Conservation (phyloP, 2,113 vertebrate species). For the Phylloscopus trochiloides region DNA sequence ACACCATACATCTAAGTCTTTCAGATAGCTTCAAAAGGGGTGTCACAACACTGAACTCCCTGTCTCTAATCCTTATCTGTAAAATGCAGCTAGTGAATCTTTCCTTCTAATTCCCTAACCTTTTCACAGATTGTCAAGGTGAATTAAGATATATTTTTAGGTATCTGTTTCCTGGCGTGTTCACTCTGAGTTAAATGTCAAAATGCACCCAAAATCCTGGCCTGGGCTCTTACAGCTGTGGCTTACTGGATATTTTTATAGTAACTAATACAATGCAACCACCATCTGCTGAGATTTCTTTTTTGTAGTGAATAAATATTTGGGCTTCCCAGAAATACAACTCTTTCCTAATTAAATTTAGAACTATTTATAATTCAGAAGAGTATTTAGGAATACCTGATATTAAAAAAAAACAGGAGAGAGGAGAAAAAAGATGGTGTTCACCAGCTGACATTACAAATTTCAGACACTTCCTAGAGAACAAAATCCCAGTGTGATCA, state of each 20-base stretch:
- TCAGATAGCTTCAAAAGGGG: not conserved
- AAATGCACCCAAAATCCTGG: not conserved
- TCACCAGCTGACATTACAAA: not conserved
- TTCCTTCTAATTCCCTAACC: not conserved
- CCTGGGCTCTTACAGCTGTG: not conserved
- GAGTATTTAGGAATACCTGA: not conserved
- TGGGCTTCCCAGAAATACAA: not conserved
- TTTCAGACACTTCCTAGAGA: not conserved
- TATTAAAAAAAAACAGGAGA: not conserved
- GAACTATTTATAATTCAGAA: not conserved
- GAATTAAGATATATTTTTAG: not conserved
- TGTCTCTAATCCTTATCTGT: not conserved
- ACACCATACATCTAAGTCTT: not conserved
- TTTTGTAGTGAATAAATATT: not conserved
- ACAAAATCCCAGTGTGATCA: not conserved
- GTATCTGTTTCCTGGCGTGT: not conserved
- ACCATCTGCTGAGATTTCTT: not conserved
- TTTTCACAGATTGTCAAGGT: not conserved
- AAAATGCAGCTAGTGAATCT: not conserved
- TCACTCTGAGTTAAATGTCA: not conserved
- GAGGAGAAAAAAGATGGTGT: fast-evolving
- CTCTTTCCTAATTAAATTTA: not conserved
- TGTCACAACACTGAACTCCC: not conserved
- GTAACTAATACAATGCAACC: not conserved
- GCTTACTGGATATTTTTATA: not conserved